Base-by-base conservation (phyloP, 2,113 vertebrate species). In the Rafetus swinhoei region DNA sequence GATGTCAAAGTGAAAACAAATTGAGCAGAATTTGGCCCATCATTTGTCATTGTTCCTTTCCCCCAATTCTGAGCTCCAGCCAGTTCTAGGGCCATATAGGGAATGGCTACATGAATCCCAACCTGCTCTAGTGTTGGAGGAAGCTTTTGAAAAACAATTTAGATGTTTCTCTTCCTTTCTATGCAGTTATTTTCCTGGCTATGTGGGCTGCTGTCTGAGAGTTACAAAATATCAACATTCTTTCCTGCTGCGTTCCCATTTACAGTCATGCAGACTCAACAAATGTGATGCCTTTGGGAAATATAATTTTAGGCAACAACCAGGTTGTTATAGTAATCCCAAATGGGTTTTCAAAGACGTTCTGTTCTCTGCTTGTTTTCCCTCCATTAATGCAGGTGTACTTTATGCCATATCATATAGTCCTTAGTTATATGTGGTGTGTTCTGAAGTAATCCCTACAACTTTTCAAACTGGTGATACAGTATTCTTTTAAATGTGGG, bases 351-450 rank as follows among this genome's bases (percentile, higher is more conserved):
- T 93, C 94, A 95, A 86, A 92, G 93, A 74, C 2, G 39, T 87
- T 95, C 90, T 94, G 55, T 69, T 94, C 56, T 94, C 82, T 92
- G 90, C 83, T 79, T 85, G 32, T 76, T 95, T 85, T 65, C 80
- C 39, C 45, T 92, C 81, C 53, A 24, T 39, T 69, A 80, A 1
- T 45, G 65, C 93, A 92, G 91, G 62, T 72, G 86, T 32, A 84
- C 27, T 29, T 4, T n/a, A 62, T 76, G 16, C 59, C 15, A 7
- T 90, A 32, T 57, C 4, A 7, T 39, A 11, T 1, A 93, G 35
- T 14, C 0, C 2, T 81, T 80, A 19, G 52, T 60, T 52, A 91
- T 6, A 52, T 3, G n/a, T 1, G 1, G 1, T 2, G 4, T 24
- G 21, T 39, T 24, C 65, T 82, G 57, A 92, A 83, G 54, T 2